phyloP scores from a whole-genome alignment of 2,113 vertebrate genomes.

The Ascaphus truei region DNA sequence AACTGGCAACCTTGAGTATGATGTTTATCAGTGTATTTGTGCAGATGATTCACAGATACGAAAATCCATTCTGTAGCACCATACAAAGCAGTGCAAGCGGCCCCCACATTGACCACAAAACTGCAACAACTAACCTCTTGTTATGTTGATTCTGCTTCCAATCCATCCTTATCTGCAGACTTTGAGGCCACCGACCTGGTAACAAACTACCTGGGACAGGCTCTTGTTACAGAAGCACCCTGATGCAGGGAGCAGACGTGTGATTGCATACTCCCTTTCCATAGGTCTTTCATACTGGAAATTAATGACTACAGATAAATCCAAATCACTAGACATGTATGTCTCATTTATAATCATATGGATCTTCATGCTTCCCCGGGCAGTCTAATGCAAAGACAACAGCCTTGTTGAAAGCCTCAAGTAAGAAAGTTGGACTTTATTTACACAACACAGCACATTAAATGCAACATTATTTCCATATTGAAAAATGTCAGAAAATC shows the following conservation, averaged over 20 bases:
- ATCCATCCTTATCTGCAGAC: background rate
- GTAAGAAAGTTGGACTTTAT: background rate
- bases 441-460: conserved; percentile 5
- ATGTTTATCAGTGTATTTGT: background rate
- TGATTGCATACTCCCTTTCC: background rate
- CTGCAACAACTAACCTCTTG: no score
- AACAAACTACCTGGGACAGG: background rate
- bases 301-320: conserved; percentile 3
- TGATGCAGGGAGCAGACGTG: background rate
- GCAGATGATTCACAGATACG: background rate
- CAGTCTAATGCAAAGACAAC: background rate
- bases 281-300: conserved; percentile 1
- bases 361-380: background rate
- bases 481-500: background rate
- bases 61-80: background rate
- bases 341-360: conserved; percentile 8
- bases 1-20: background rate
- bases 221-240: background rate
- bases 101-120: no score
- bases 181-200: background rate
- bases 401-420: background rate
- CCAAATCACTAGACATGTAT: background rate
- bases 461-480: conserved; percentile 12
- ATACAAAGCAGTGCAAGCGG: background rate
- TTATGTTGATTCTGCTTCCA: no score